Base-by-base conservation (phyloP, 2,113 vertebrate genomes). In the Hylia prasina region DNA sequence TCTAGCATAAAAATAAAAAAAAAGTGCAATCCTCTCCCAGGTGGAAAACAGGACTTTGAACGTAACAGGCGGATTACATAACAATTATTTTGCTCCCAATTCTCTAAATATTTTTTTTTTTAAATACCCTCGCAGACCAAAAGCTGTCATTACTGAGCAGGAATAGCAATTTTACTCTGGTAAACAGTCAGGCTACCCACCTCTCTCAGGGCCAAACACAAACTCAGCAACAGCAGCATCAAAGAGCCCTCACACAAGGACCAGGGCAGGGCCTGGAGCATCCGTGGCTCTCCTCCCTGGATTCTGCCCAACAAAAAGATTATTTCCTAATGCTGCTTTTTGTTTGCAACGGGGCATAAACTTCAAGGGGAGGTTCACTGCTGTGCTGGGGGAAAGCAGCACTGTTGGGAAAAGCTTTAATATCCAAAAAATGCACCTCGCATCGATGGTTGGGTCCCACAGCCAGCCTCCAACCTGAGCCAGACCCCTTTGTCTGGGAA, bases 11-110 rank as follows among this genome's bases (percentile, higher is more conserved):
- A 91, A 81, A 91, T 28, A 71, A 89, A 69, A 64, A 64, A 64
- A 87, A 79, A 80, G 71, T 22, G 33, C 69, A 72, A 2, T 47
- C 51, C 8, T 66, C 78, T 91, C 87, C 83, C 92, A 73, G 84
- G 85, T 91, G 78, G 81, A 91, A 93, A 92, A n/a, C 78, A 68
- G 86, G 80, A 65, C 61, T 80, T 79, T 31, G 82, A 86, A 94
- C 2, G 0, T 83, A 92, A 86, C 88, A 78, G 90, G 88, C 94
- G 75, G 68, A 54, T 90, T 75, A 50, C 10, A 33, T n/a, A 57
- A 75, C 78, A 60, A 69, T 39, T n/a, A 57, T 72, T 94, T 91
- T 21, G 8, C 64, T 82, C 66, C 82, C 66, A 77, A n/a, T 82
- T 84, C 90, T 90, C 80, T 58, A 76, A 89, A 48, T 73, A 51